A percentile compares a stretch with the other conserved stretches of the same genome.
phyloP scores from a whole-genome alignment of 2,888 invertebrate species.

The Stomorhina lunata region DNA sequence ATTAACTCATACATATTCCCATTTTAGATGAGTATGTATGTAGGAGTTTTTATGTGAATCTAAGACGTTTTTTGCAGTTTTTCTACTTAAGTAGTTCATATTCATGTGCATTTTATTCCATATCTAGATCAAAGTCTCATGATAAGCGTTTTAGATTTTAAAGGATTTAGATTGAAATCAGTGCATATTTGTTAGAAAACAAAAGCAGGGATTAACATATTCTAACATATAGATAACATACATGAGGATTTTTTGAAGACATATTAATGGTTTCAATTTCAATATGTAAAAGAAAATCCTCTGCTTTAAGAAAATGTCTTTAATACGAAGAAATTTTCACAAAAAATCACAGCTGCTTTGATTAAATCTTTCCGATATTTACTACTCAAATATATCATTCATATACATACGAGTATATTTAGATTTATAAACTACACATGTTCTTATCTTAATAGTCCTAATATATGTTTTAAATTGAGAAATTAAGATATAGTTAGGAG shows the following conservation, averaged over 20 bases:
- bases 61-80: background rate
- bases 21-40: background rate
- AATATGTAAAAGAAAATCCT: too few species aligned
- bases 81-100: background rate
- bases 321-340: too few species aligned
- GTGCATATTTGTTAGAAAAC: constrained; percentile 8
- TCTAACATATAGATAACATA: background rate
- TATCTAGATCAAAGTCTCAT: background rate
- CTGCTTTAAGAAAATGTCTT: too few species aligned
- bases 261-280: too few species aligned
- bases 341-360: constrained; percentile 36
- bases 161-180: constrained; percentile 61
- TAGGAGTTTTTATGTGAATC: too few species aligned
- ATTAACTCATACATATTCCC: background rate
- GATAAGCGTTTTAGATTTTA: background rate
- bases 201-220: background rate
- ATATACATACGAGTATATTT: background rate
- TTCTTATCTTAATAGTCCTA: background rate
- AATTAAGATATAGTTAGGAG: constrained; percentile 20
- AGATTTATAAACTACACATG: background rate
- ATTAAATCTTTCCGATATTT: constrained; percentile 20
- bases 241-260: too few species aligned
- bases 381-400: too few species aligned
- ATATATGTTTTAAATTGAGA: constrained; percentile 12
- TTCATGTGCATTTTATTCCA: background rate